Evolutionary conservation across 2,113 vertebrate species (phyloP).

Genomic region (Gopherus evgoodei): DNA sequence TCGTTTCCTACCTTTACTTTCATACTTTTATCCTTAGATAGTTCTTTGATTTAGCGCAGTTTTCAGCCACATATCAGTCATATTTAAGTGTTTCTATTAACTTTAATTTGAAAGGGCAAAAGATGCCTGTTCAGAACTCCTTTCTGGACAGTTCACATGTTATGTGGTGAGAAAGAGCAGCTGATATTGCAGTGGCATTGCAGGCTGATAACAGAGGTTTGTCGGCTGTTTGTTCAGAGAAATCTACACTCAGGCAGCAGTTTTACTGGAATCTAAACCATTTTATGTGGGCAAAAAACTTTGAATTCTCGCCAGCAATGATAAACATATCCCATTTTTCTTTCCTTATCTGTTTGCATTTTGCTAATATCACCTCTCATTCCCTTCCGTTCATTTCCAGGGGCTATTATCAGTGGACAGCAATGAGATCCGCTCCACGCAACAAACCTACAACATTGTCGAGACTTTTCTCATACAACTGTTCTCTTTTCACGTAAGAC

Average conservation of each 20-base stretch:
- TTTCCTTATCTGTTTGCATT: constrained; percentile 72
- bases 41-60: neutral
- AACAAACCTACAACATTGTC: neutral
- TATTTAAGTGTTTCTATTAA: neutral
- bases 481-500: neutral
- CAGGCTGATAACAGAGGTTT: neutral
- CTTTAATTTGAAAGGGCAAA: neutral
- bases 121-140: neutral
- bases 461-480: constrained; percentile 14
- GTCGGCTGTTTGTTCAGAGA: constrained; percentile 21
- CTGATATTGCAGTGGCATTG: neutral
- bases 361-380: constrained; percentile 61
- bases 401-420: constrained; percentile 62
- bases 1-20: neutral
- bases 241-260: constrained; percentile 23
- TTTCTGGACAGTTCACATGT: neutral
- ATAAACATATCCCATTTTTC: constrained; percentile 70
- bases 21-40: neutral
- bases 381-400: constrained; percentile 58
- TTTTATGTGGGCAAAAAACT: neutral
- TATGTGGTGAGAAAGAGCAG: neutral
- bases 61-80: neutral
- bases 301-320: constrained; percentile 67
- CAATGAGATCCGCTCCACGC: constrained; percentile 53
- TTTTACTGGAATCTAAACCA: constrained; percentile 59